Evolutionary conservation across 2,888 invertebrate genomes (phyloP), one percentile per base, ranked within the genome.

Genomic region (Trissolcus japonicus): DNA sequence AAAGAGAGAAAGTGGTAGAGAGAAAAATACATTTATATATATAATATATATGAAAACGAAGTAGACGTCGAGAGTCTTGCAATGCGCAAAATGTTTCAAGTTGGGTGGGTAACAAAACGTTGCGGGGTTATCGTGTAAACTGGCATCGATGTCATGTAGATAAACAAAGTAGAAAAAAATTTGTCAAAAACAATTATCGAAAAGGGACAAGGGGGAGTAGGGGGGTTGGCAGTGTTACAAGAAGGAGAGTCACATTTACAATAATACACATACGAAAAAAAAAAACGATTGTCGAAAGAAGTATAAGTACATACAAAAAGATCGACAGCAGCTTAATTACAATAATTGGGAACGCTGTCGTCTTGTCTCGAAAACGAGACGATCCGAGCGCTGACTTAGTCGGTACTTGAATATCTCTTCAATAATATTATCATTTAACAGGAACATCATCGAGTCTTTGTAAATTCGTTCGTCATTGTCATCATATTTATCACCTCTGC

Each of bases 391-490:
- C 85, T 86, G 87, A 87, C 88, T 88, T 84, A 84, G 84, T 84
- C 84, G 83, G 80, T 84, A 84, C 79, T 19, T 82, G 79, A n/a
- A 80, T 83, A 82, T 82, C 83, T 80, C 85, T 83, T 84, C 83
- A 83, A 84, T 82, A 84, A 82, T 84, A 86, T 84, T 86, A 86
- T 86, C 83, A 86, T 86, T 86, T 85, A 88, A 88, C 87, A 88
- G 88, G 88, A 88, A 88, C 88, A 88, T 88, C 83, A 88, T 87
- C 86, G 87, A 88, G 87, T 86, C 88, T 88, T 86, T 87, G 85
- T 86, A 86, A 85, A 83, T 84, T 82, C 82, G 80, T 82, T 79
- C 79, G 76, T 80, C 79, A 79, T 79, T 62, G 76, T 80, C 79
- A 78, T 79, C 67, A 80, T 80, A 61, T 75, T n/a, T 81, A 77